Conservation (phyloP, 1,140 invertebrate genomes). For the Drosophila santomea region DNA sequence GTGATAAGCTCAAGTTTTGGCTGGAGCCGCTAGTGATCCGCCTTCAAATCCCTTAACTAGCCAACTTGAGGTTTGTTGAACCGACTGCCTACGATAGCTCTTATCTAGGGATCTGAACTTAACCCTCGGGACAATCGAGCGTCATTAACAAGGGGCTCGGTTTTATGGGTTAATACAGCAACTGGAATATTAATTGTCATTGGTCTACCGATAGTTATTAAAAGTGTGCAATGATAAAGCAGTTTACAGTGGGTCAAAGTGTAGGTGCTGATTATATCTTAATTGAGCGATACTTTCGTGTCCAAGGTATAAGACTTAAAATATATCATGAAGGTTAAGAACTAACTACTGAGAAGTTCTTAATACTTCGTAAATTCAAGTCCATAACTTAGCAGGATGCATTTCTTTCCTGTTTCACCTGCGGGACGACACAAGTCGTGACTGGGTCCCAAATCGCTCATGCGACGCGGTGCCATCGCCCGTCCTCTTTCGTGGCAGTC, state of each 20-base stretch:
- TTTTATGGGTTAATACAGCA: conserved; percentile 31
- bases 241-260: neutral
- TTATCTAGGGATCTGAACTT: conserved; percentile 45
- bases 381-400: neutral
- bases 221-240: conserved; percentile 13
- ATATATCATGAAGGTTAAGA: too few relatives aligned
- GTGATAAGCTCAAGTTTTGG: conserved; percentile 28
- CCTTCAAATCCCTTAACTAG: conserved; percentile 26
- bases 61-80: conserved; percentile 35
- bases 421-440: conserved; percentile 35
- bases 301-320: neutral
- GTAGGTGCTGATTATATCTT: neutral
- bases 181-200: conserved; percentile 19
- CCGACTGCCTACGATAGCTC: conserved; percentile 13
- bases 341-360: neutral
- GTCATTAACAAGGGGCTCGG: conserved; percentile 34
- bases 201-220: conserved; percentile 7
- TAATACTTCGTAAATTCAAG: neutral
- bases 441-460: conserved; percentile 36
- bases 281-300: too few relatives aligned
- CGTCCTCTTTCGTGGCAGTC: neutral
- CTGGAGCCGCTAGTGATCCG: conserved; percentile 16
- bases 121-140: conserved; percentile 32
- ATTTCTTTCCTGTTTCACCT: conserved; percentile 19
- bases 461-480: conserved; percentile 17